Conservation (phyloP, 2,113 vertebrate genomes). For the Tenebrosternarchus preto region DNA sequence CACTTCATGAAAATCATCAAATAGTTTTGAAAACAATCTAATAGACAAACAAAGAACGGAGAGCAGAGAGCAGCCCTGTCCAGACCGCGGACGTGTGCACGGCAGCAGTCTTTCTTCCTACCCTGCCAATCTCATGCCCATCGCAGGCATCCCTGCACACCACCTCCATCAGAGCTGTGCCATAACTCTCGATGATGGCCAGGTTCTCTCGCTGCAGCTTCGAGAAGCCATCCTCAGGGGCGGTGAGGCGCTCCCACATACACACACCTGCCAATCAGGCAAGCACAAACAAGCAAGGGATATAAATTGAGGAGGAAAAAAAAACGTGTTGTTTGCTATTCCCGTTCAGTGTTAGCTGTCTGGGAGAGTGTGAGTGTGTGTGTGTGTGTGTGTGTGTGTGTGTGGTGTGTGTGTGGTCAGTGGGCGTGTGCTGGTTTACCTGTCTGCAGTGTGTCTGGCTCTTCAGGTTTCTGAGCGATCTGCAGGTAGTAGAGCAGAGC, state of each 20-base stretch:
- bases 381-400: background rate
- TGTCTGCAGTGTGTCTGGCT: slow-evolving; percentile 92
- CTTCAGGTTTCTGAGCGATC: slow-evolving; percentile 95
- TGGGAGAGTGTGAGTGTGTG: background rate
- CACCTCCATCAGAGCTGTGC: slow-evolving; percentile 94
- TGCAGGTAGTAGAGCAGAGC: slow-evolving; percentile 94
- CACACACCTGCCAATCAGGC: slow-evolving; percentile 73
- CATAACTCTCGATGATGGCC: slow-evolving; percentile 93
- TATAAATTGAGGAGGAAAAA: too few relatives aligned
- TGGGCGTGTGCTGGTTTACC: slow-evolving; percentile 68
- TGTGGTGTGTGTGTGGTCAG: background rate
- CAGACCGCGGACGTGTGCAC: too few relatives aligned
- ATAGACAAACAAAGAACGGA: background rate
- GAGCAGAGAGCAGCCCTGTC: background rate
- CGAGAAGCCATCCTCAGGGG: slow-evolving; percentile 93
- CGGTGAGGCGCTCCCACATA: slow-evolving; percentile 96
- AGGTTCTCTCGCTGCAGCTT: slow-evolving; percentile 95
- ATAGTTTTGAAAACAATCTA: background rate
- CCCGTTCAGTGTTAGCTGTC: background rate
- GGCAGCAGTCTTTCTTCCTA: slow-evolving; percentile 63
- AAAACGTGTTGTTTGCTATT: background rate
- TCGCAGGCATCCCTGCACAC: slow-evolving; percentile 96
- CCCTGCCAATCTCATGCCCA: slow-evolving; percentile 94
- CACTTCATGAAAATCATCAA: background rate
- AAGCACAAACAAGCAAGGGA: background rate